These are phyloP conservation scores for Lycocorax pyrrhopterus DNA, from an alignment of 2,113 vertebrate genomes.

Conservation along the genomic window DNA sequence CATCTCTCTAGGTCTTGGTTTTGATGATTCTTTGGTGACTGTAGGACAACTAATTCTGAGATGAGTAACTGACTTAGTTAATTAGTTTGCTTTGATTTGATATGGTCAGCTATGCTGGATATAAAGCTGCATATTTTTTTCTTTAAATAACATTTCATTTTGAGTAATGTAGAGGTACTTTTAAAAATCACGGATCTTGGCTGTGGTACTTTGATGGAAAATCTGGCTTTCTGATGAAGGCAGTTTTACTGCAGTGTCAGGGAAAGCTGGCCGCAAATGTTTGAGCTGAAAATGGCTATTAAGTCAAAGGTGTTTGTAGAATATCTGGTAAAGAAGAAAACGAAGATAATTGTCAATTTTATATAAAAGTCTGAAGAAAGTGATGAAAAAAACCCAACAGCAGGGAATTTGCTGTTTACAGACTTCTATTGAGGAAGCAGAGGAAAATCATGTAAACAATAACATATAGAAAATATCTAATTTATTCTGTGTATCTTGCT, in stretches of 20 bases:
- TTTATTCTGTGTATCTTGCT: not conserved
- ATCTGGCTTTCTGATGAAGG: not conserved
- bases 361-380: not conserved
- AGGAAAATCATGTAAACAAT: not conserved
- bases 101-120: not conserved
- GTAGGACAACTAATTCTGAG: not conserved
- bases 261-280: not conserved
- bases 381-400: not conserved
- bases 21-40: not conserved
- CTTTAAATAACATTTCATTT: not conserved
- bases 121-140: not conserved
- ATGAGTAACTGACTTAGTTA: not conserved
- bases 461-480: not conserved
- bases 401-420: not conserved
- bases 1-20: not conserved
- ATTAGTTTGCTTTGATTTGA: not conserved
- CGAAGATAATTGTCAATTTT: not conserved
- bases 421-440: not conserved
- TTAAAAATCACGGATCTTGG: not conserved
- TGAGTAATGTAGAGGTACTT: not conserved
- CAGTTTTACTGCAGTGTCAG: not conserved
- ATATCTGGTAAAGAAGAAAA: not conserved
- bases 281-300: not conserved
- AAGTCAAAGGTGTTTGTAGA: not conserved
- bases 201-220: not conserved